These are phyloP conservation scores for Intoshia linei DNA, from an alignment of 1,140 invertebrate species.

Conservation along the genomic window DNA sequence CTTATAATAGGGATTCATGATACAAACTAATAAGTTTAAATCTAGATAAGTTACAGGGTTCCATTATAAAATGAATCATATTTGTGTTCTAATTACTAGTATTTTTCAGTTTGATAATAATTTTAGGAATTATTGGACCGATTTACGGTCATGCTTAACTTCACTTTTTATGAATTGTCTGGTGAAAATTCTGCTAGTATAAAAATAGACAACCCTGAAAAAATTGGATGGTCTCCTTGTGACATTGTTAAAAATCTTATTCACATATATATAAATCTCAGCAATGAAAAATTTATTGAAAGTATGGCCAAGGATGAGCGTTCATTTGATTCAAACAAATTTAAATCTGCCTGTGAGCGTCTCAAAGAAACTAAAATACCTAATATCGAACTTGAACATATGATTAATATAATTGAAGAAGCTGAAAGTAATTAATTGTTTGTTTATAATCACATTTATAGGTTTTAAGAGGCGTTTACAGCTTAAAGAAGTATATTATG, in stretches of 20 bases:
- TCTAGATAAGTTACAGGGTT: too few relatives aligned
- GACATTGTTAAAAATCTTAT: constrained; percentile 54
- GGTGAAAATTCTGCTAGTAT: constrained; percentile 82
- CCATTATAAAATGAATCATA: background rate
- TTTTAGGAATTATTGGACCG: constrained; percentile 42
- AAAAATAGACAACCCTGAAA: constrained; percentile 66
- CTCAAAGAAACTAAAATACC: background rate
- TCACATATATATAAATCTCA: constrained; percentile 69
- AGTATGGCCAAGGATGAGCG: constrained; percentile 20
- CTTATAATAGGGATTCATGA: too few relatives aligned
- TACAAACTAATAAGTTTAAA: too few relatives aligned
- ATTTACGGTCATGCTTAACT: constrained; percentile 81
- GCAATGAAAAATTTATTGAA: constrained; percentile 13
- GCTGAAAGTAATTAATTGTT: too few relatives aligned
- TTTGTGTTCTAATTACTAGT: background rate
- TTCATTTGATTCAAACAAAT: background rate
- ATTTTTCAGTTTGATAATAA: constrained; percentile 1
- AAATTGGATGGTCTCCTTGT: constrained; percentile 79
- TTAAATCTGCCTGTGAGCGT: background rate
- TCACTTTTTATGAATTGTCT: constrained; percentile 75
- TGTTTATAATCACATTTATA: too few relatives aligned
- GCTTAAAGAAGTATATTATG: constrained; percentile 36
- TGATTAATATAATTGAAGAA: constrained; percentile 36
- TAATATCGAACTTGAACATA: background rate
- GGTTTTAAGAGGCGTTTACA: constrained; percentile 2